Percentiles rank a stretch among this genome's conserved stretches.
These are phyloP conservation scores for Stigmatopora argus DNA, from an alignment of 2,113 vertebrate genomes.

Conservation along the genomic window DNA sequence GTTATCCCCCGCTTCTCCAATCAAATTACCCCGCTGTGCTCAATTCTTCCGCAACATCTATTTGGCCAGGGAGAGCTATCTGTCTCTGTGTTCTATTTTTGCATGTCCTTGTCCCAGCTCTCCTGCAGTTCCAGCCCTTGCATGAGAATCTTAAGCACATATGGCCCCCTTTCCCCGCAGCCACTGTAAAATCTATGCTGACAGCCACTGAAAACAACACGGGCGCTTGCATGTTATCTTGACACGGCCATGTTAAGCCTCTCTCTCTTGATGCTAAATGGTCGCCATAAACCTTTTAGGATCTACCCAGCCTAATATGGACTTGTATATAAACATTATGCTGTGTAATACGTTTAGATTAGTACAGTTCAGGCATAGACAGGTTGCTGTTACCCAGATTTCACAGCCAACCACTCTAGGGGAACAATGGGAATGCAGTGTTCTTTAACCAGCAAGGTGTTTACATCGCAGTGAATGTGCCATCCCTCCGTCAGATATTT, in stretches of 20 bases:
- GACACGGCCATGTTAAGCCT: constrained; percentile 75
- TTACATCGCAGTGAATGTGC: constrained; percentile 31
- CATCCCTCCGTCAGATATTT: constrained; percentile 23
- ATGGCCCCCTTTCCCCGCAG: constrained; percentile 53
- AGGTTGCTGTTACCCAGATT: constrained; percentile 39
- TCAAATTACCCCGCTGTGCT: constrained; percentile 60
- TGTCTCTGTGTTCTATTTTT: constrained; percentile 68
- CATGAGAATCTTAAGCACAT: constrained; percentile 66
- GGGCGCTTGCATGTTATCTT: constrained; percentile 78
- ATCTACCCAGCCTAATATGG: constrained; percentile 66
- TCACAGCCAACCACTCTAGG: constrained; percentile 37
- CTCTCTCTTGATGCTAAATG: constrained; percentile 71
- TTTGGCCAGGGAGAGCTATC: constrained; percentile 56
- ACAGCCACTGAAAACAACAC: constrained; percentile 77
- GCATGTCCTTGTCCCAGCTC: constrained; percentile 44
- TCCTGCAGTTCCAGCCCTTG: constrained; percentile 61
- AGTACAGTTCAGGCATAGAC: constrained; percentile 37
- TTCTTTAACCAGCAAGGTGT: constrained; percentile 43
- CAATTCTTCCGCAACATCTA: constrained; percentile 58
- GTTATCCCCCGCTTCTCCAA: constrained; percentile 55
- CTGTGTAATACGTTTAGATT: constrained; percentile 67
- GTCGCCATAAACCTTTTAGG: constrained; percentile 75
- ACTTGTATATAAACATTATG: constrained; percentile 67
- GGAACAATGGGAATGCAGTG: constrained; percentile 37
- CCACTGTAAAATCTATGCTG: constrained; percentile 76